phyloP scores from a whole-genome alignment of 2,797 vertebrate genomes.

The Gila robusta region DNA sequence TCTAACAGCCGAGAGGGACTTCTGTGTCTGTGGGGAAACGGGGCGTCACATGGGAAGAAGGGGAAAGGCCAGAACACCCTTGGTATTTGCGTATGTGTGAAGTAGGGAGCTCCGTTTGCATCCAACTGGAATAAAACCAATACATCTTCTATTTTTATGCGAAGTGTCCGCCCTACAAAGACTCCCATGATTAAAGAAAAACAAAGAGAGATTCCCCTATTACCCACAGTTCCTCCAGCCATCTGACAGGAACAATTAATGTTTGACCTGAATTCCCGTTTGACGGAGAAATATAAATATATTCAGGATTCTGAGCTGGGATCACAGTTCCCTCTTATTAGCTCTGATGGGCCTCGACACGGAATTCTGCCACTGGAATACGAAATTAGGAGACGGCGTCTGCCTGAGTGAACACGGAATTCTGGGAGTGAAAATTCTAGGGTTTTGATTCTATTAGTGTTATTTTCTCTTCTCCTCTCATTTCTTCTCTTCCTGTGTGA shows the following conservation, averaged over 20 bases:
- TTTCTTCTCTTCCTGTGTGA: neutral
- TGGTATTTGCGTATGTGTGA: conserved; percentile 38
- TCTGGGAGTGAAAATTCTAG: conserved; percentile 20
- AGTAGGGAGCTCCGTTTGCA: neutral
- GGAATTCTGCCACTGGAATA: conserved; percentile 70
- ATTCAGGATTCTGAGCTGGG: conserved; percentile 73
- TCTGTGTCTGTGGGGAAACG: conserved; percentile 70
- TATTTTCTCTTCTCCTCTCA: conserved; percentile 65
- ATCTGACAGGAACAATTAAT: conserved; percentile 73
- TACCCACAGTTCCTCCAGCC: conserved; percentile 50
- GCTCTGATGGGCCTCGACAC: conserved; percentile 72
- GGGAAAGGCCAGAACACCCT: conserved; percentile 8
- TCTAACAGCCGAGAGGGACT: conserved; percentile 78
- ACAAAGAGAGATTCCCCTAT: conserved; percentile 47
- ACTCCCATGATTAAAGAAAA: conserved; percentile 44
- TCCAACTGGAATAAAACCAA: conserved; percentile 35
- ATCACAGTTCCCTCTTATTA: conserved; percentile 79
- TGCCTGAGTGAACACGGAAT: conserved; percentile 12
- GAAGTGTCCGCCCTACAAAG: neutral
- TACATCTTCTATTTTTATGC: conserved; percentile 36
- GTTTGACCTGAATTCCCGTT: conserved; percentile 62
- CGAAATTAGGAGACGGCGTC: conserved; percentile 63
- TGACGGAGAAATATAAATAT: conserved; percentile 65
- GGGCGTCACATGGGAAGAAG: conserved; percentile 35
- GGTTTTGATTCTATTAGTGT: conserved; percentile 15